Evolutionary conservation across 2,113 vertebrate genomes (phyloP), one percentile per base, ranked within the genome.

Genomic region (Vireo altiloquus): DNA sequence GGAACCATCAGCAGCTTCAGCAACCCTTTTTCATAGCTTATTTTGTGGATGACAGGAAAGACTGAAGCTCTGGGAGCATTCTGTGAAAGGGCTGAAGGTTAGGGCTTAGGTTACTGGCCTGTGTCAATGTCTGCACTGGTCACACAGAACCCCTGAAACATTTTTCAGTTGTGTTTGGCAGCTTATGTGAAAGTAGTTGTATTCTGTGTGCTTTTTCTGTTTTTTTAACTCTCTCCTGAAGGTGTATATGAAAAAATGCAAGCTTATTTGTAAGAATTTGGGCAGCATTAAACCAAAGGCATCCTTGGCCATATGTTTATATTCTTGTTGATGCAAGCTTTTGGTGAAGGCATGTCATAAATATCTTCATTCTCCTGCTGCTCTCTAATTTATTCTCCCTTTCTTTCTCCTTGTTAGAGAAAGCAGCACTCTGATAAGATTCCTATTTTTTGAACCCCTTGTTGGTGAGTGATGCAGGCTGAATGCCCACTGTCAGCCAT

Each of bases 401-500:
- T 76, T 46, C 42, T 21, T 94, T 70, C 35, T 88, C n/a, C 50
- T 79, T 9, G 6, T 87, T 87, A 40, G 52, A 71, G 52, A 68
- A 84, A 47, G 53, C 70, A 92, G 23, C 23, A 13, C 31, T 77
- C 49, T 79, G 66, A 19, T 6, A 31, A 92, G 66, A 50, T 53
- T 72, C 5, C 0, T 80, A 1, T 27, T 69, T 91, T 54, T 82
- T 35, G 50, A 60, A 42, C 3, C 28, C 40, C 28, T 78, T 56
- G 49, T 68, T 60, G 47, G 44, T 66, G 66, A 54, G n/a, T 88
- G 90, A 20, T 50, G 68, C 85, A 61, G 92, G 76, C 94, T 90
- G 89, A 70, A 35, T 94, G 92, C 95, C 85, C 64, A 24, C 78
- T 88, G 88, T 49, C 85, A 93, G 8, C 92, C 92, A 59, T 88